Percentiles rank a stretch among this genome's conserved stretches.
Evolutionary conservation across 2,888 invertebrate species (phyloP).

Genomic region (Norana najaformis): DNA sequence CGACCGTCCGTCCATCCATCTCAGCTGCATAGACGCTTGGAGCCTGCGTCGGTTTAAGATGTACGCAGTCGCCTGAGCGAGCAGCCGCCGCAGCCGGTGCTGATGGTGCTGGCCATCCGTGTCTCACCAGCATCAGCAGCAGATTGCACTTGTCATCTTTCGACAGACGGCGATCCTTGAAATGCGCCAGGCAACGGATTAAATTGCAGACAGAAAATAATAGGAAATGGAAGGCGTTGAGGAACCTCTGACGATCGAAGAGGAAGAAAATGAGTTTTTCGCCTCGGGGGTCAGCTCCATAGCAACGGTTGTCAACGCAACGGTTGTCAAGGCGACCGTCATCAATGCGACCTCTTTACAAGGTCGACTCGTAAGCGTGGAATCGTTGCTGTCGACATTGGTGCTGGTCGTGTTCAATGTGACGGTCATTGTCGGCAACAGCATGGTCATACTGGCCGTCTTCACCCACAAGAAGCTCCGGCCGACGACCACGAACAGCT

Average conservation of each 20-base stretch:
- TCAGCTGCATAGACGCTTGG: not conserved
- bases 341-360: not conserved
- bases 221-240: not conserved
- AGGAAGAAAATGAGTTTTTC: not conserved
- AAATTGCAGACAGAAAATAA: not conserved
- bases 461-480: conserved; percentile 82
- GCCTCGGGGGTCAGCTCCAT: not conserved
- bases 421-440: conserved; percentile 87
- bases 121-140: not conserved
- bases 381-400: not conserved
- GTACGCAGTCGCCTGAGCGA: not conserved
- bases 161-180: not conserved
- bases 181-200: not conserved
- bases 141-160: not conserved
- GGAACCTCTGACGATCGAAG: not conserved
- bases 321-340: not conserved
- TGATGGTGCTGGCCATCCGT: not conserved
- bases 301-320: not conserved
- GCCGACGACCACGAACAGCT: conserved; percentile 85
- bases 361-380: not conserved
- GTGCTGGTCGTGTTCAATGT: conserved; percentile 72
- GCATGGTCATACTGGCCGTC: conserved; percentile 88
- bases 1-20: not conserved
- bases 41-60: not conserved
- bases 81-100: not conserved